Base-by-base conservation (phyloP, 2,113 vertebrate genomes). In the Procavia capensis region DNA sequence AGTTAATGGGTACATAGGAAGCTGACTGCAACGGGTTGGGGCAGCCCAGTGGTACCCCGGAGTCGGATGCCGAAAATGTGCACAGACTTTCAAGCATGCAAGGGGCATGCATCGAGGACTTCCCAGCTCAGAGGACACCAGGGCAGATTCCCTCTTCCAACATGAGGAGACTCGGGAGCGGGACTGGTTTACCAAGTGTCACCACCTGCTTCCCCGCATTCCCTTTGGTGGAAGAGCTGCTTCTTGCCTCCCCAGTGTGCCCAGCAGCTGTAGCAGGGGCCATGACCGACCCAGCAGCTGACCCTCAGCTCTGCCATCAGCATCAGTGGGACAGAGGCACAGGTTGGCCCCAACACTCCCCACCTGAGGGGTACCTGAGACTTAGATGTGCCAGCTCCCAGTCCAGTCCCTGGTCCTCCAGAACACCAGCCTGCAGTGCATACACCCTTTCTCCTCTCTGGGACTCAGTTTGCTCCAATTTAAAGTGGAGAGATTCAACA, bases 301-400 rank as follows among this genome's bases (percentile, higher is more conserved):
- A 74, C 66, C 34, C 2, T 9, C 10, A 14, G 50, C 59, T 7
- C 6, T 0, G 16, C 13, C 27, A 13, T 75, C 24, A 17, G 45
- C 43, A 45, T 29, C 31, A 45, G 43, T 4, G 2, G 27, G 34
- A 63, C 6, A 0, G 0, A 2, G 20, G 5, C 20, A 27, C 57
- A 17, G 43, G 36, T 6, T 16, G 20, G 59, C 25, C 59, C 47
- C 41, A 4, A 17, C 0, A 2, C 25, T 54, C 22, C 70, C 17
- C 16, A 14, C 90, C 80, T 39, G 41, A 1, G 34, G 20, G 17
- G 34, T 31, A 68, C 13, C 11, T 68, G 66, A 34, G 66, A 16
- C 34, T n/a, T 17, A 70, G 31, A 8, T 68, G 31, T 68, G 64
- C 64, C 6, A 5, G 36, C 29, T 63, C 19, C 54, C 29, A 5